Conservation (phyloP, 2,113 vertebrate species). For the Istiophorus platypterus region DNA sequence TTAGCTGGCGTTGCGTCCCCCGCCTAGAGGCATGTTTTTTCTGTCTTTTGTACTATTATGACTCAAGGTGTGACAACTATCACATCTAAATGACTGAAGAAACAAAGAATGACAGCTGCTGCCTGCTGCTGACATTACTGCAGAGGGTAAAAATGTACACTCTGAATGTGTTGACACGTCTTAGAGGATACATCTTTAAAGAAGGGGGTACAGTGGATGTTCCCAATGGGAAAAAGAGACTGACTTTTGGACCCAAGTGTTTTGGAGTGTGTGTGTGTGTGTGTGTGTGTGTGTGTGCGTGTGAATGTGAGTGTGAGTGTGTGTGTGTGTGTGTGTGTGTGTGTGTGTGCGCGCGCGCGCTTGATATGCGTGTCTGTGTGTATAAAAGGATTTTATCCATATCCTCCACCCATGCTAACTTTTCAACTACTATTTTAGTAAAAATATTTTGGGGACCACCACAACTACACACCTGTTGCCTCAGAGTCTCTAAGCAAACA, state of each 20-base stretch:
- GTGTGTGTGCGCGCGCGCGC: too few species aligned
- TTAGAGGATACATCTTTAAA: too few species aligned
- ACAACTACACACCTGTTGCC: conserved; percentile 12
- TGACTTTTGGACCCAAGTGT: too few species aligned
- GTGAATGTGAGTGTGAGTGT: too few species aligned
- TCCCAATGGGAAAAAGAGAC: too few species aligned
- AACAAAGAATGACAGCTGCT: conserved; percentile 22
- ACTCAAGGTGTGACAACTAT: conserved; percentile 44
- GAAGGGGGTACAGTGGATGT: too few species aligned
- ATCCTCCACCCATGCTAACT: neutral
- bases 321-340: too few species aligned
- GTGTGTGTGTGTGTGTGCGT: too few species aligned
- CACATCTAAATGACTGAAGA: conserved; percentile 29
- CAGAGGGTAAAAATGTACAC: neutral
- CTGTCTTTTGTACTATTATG: conserved; percentile 28
- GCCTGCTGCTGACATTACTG: neutral
- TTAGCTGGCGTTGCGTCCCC: conserved; percentile 27
- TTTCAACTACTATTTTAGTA: neutral
- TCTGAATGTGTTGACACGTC: neutral
- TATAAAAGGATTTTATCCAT: neutral
- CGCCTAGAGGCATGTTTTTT: conserved; percentile 39
- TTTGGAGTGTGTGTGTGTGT: too few species aligned
- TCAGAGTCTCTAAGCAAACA: conserved; percentile 7
- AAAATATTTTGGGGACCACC: neutral
- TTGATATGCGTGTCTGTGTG: too few species aligned